Conservation (phyloP, 2,797 vertebrate genomes). For the Leptoclinus maculatus region DNA sequence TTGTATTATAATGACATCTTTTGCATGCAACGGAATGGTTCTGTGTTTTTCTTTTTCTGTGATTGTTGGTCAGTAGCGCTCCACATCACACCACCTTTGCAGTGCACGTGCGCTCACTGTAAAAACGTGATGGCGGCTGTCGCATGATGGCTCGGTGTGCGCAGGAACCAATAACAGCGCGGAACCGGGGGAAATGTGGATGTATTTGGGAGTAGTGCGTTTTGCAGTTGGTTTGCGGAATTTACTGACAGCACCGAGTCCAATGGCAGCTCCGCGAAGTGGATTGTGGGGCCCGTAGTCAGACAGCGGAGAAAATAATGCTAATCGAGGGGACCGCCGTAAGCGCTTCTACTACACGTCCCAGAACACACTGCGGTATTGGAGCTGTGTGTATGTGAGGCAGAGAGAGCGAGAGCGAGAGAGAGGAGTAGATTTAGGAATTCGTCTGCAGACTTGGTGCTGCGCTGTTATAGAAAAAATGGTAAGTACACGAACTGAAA, state of each 20-base stretch:
- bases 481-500: constrained; percentile 65
- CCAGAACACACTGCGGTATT: constrained; percentile 61
- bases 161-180: constrained; percentile 57
- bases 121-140: constrained; percentile 51
- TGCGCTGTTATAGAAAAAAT: constrained; percentile 64
- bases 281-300: constrained; percentile 64
- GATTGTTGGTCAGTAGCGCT: not conserved
- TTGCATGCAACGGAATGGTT: not conserved
- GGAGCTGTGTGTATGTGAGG: constrained; percentile 44
- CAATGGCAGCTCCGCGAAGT: constrained; percentile 26
- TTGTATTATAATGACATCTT: not conserved
- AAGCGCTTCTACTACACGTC: constrained; percentile 65
- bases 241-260: constrained; percentile 51
- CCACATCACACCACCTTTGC: constrained; percentile 50
- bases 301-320: rapidly evolving
- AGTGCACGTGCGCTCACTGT: constrained; percentile 52
- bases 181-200: not conserved
- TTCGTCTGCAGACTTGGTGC: constrained; percentile 73
- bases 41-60: not conserved
- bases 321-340: rapidly evolving
- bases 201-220: constrained; percentile 20
- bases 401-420: constrained; percentile 33
- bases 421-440: constrained; percentile 70
- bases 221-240: constrained; percentile 50
- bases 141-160: constrained; percentile 57